phyloP scores from a whole-genome alignment of 2,113 vertebrate genomes.

The Poecilia latipinna region DNA sequence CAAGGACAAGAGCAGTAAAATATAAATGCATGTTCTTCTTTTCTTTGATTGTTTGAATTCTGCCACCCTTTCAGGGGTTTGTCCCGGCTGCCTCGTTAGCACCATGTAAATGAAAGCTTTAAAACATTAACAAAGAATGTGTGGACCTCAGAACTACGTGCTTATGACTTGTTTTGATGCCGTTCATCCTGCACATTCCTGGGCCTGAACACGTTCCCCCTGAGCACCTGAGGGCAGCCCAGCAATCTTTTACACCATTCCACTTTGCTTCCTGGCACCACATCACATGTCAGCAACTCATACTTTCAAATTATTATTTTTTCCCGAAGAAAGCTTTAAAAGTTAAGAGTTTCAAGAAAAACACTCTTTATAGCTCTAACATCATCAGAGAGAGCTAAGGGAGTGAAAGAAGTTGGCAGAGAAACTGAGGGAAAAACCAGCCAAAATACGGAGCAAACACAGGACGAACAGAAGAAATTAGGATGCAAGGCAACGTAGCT shows the following conservation, averaged over 20 bases:
- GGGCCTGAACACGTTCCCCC: no score
- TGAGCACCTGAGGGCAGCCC: not conserved
- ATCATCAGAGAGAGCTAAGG: not conserved
- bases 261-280: not conserved
- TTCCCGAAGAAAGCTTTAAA: not conserved
- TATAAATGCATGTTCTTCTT: not conserved
- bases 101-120: not conserved
- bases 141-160: not conserved
- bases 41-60: not conserved
- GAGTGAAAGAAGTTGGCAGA: not conserved
- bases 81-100: no score
- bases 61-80: no score
- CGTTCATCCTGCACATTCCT: not conserved
- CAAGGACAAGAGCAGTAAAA: conserved; percentile 7
- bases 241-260: not conserved
- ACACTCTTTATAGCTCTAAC: not conserved
- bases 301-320: not conserved
- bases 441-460: no score
- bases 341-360: not conserved
- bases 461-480: not conserved
- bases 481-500: not conserved
- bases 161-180: not conserved
- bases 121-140: not conserved
- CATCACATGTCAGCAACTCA: not conserved
- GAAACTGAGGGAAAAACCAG: no score